Conservation (phyloP, 2,888 invertebrate species). For the Alloscopus bannaensis region DNA sequence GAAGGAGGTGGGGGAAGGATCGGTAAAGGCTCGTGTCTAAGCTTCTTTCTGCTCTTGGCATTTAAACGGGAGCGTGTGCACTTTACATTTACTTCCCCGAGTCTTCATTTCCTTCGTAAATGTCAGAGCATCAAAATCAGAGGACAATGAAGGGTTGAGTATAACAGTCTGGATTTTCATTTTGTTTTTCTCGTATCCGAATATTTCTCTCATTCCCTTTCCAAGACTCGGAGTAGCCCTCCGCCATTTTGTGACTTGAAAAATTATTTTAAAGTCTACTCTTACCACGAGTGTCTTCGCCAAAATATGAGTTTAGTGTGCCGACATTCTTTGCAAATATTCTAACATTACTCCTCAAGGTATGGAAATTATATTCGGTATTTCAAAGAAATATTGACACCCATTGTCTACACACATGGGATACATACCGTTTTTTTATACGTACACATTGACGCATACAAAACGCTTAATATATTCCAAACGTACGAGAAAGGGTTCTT, state of each 20-base stretch:
- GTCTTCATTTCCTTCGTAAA: conserved; percentile 51
- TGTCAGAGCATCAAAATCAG: conserved; percentile 53
- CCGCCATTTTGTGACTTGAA: too few species aligned
- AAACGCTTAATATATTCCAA: conserved; percentile 46
- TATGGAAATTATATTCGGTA: too few species aligned
- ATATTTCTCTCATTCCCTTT: neutral
- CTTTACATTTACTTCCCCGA: conserved; percentile 26
- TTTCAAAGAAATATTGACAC: too few species aligned
- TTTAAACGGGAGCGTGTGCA: conserved; percentile 44
- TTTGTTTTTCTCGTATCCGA: conserved; percentile 15
- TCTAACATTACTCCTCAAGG: too few species aligned
- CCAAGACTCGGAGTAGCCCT: too few species aligned
- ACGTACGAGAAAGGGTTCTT: conserved; percentile 53
- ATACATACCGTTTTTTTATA: conserved; percentile 13
- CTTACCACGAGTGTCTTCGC: too few species aligned
- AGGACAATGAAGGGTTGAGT: conserved; percentile 63
- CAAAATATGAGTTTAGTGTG: too few species aligned
- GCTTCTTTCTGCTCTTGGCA: conserved; percentile 43
- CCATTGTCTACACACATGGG: too few species aligned
- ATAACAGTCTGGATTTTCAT: too few species aligned
- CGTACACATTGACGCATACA: too few species aligned
- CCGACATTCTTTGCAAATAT: too few species aligned
- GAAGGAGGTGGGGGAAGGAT: conserved; percentile 51
- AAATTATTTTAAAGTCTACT: too few species aligned
- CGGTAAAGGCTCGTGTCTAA: conserved; percentile 55